A percentile compares a stretch with the other conserved stretches of the same genome.
phyloP scores from a whole-genome alignment of 2,797 vertebrate species.

The Brachyalestes nurse region DNA sequence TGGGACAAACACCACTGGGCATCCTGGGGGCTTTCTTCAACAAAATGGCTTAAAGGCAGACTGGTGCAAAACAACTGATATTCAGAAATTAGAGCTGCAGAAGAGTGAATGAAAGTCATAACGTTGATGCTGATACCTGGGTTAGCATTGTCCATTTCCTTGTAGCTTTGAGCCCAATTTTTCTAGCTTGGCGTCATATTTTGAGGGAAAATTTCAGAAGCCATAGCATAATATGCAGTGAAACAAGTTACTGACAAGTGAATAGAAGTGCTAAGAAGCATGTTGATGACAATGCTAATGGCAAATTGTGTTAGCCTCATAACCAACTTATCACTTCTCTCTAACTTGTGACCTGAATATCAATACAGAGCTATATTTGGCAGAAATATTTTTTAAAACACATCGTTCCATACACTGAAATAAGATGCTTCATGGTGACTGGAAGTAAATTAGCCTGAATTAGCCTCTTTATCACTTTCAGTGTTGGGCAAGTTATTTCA shows the following conservation, averaged over 20 bases:
- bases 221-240: background rate
- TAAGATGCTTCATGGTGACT: background rate
- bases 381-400: too few species aligned
- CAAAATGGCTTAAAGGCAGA: background rate
- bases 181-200: background rate
- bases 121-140: background rate
- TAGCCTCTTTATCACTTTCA: background rate
- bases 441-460: background rate
- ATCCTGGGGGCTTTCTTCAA: background rate
- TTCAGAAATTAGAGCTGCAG: background rate
- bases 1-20: slow-evolving; percentile 2
- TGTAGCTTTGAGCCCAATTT: background rate
- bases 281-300: background rate
- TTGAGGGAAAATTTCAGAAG: background rate
- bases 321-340: background rate
- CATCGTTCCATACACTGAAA: background rate
- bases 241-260: background rate
- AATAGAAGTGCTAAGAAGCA: background rate
- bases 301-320: background rate
- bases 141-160: background rate
- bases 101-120: background rate
- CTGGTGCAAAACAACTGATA: background rate
- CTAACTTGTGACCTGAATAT: background rate
- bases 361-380: background rate
- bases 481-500: too few species aligned